Conservation (phyloP, 1,140 invertebrate genomes). For the Leptopilina clavipes region DNA sequence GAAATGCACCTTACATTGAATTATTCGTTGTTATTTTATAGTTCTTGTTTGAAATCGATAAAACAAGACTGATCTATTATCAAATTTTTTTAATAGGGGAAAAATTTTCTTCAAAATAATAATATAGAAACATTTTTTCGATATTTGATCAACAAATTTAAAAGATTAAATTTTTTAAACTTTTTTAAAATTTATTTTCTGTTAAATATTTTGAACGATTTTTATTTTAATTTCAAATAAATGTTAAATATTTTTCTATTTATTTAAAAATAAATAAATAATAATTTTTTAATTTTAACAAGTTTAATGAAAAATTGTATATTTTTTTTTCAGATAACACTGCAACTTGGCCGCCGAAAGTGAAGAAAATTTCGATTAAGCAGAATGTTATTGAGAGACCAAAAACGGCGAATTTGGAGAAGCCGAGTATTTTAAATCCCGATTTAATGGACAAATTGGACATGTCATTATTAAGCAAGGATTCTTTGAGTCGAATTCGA, state of each 20-base stretch:
- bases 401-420: constrained; percentile 77
- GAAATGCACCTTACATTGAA: constrained; percentile 8
- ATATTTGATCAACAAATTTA: too few relatives aligned
- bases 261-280: too few relatives aligned
- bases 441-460: constrained; percentile 76
- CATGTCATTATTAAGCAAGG: constrained; percentile 78
- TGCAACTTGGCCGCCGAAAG: constrained; percentile 71
- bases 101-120: background rate
- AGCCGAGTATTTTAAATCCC: constrained; percentile 76
- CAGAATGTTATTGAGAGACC: constrained; percentile 67
- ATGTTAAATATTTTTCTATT: too few relatives aligned
- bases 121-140: too few relatives aligned
- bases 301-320: background rate
- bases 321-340: constrained; percentile 56
- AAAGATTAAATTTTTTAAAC: too few relatives aligned
- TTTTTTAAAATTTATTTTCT: too few relatives aligned
- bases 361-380: constrained; percentile 53
- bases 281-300: background rate
- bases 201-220: too few relatives aligned
- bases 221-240: too few relatives aligned
- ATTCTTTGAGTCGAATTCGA: constrained; percentile 55
- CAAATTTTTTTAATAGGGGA: background rate
- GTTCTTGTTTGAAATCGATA: background rate
- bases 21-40: constrained; percentile 6
- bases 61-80: constrained; percentile 6